Percentiles rank a stretch among this genome's conserved stretches.
Conservation (phyloP, 2,888 invertebrate genomes). For the Blastobasis lacticolella region DNA sequence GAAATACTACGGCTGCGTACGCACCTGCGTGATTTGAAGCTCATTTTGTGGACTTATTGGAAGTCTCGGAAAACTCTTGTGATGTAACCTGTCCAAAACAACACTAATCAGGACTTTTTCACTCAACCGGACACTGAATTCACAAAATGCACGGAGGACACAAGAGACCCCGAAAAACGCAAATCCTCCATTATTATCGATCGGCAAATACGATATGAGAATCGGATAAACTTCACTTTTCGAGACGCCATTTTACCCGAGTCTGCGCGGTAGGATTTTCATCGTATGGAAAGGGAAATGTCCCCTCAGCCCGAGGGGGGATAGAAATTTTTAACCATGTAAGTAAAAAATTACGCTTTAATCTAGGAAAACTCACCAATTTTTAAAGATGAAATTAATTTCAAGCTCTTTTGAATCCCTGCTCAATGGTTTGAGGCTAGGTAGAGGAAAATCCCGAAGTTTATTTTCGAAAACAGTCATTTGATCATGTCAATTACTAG, state of each 20-base stretch:
- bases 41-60: slow-evolving; percentile 66
- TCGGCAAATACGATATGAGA: slow-evolving; percentile 71
- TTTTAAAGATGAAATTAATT: slow-evolving; percentile 11
- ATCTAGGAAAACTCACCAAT: slow-evolving; percentile 42
- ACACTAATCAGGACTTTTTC: slow-evolving; percentile 65
- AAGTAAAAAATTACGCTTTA: slow-evolving; percentile 23
- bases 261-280: slow-evolving; percentile 77
- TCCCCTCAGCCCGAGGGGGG: slow-evolving; percentile 66
- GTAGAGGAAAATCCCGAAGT: slow-evolving; percentile 57
- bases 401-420: no score
- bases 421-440: slow-evolving; percentile 18
- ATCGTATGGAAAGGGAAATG: slow-evolving; percentile 65
- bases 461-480: slow-evolving; percentile 66
- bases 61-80: slow-evolving; percentile 54
- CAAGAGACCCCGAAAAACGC: slow-evolving; percentile 63
- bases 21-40: slow-evolving; percentile 89
- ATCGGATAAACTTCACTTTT: slow-evolving; percentile 66
- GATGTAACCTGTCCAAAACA: slow-evolving; percentile 67
- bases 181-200: slow-evolving; percentile 77
- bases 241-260: slow-evolving; percentile 80
- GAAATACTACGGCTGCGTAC: slow-evolving; percentile 95
- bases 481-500: slow-evolving; percentile 54
- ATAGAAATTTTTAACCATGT: slow-evolving; percentile 35
- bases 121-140: slow-evolving; percentile 56
- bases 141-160: slow-evolving; percentile 55